Evolutionary conservation across 2,888 invertebrate genomes (phyloP).

Genomic region (Lithodes maja): DNA sequence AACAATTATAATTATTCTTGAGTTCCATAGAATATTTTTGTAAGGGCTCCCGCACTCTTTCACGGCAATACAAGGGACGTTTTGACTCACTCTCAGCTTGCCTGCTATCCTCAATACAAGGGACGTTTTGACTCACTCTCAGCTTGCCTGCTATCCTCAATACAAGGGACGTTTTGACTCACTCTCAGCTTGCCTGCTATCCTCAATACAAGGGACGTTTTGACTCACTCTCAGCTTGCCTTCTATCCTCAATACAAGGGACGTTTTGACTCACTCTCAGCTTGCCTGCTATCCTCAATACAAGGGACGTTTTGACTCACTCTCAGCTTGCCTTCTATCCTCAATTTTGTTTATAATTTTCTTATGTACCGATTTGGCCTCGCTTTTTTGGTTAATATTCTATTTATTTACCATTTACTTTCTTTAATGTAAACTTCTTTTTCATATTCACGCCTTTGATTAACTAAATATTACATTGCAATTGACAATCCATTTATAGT

Average conservation of each 20-base stretch:
- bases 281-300: constrained; percentile 2
- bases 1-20: not conserved
- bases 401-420: too few relatives aligned
- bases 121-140: not conserved
- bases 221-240: not conserved
- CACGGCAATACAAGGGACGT: not conserved
- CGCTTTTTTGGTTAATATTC: too few relatives aligned
- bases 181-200: constrained; percentile 7
- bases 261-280: not conserved
- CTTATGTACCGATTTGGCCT: too few relatives aligned
- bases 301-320: not conserved
- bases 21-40: not conserved
- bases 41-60: not conserved
- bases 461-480: too few relatives aligned
- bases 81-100: not conserved
- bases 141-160: constrained; percentile 6
- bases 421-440: too few relatives aligned
- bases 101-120: not conserved
- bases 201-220: not conserved
- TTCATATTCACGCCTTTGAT: too few relatives aligned
- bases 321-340: constrained; percentile 7
- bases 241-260: not conserved
- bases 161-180: not conserved
- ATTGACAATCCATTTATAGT: too few relatives aligned
- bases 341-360: too few relatives aligned